Evolutionary conservation across 2,113 vertebrate species (phyloP).

Genomic region (Phylloscopus trochilus): DNA sequence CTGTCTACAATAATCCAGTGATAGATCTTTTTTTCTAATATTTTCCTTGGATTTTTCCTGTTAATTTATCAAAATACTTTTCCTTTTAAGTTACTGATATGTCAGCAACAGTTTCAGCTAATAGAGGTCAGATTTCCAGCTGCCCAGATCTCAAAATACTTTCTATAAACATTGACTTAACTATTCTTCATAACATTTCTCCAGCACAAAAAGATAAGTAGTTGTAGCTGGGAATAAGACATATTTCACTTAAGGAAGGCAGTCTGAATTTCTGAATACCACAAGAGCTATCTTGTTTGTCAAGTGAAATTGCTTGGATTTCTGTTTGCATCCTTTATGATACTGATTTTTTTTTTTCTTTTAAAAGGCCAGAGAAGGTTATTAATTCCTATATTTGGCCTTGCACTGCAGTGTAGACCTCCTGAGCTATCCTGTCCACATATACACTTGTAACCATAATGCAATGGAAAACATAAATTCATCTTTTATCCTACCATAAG

Average conservation of each 20-base stretch:
- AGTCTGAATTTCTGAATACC: not conserved
- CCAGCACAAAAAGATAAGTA: not conserved
- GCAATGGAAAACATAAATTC: not conserved
- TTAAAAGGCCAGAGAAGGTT: not conserved
- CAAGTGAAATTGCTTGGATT: not conserved
- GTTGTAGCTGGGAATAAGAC: not conserved
- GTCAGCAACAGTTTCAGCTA: slow-evolving; percentile 3
- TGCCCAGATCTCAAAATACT: not conserved
- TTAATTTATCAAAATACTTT: not conserved
- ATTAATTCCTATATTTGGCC: not conserved
- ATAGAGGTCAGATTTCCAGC: not conserved
- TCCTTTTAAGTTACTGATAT: not conserved
- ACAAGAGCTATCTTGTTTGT: not conserved
- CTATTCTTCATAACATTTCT: not conserved
- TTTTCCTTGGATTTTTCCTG: not conserved
- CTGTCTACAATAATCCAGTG: not conserved
- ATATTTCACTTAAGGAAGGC: not conserved
- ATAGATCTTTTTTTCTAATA: not conserved
- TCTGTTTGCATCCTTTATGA: not conserved
- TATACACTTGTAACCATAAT: not conserved
- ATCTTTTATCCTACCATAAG: not conserved
- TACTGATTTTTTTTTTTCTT: not conserved
- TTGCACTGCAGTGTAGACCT: not conserved
- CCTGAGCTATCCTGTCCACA: not conserved
- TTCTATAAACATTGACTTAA: not conserved